Evolutionary conservation across 2,888 invertebrate species (phyloP), one percentile per base, ranked within the genome.

Genomic region (Calliphora vomitoria): DNA sequence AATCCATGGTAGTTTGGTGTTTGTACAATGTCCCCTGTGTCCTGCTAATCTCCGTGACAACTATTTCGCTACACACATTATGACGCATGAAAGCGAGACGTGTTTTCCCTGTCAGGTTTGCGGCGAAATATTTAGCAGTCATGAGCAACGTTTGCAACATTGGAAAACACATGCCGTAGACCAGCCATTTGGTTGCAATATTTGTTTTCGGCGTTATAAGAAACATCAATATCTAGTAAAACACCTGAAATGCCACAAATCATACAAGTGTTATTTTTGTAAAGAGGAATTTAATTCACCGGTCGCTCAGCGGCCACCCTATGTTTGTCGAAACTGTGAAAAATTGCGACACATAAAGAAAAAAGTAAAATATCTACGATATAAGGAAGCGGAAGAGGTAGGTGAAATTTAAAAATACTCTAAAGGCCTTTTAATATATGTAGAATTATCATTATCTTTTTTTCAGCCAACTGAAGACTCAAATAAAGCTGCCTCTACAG

Each of bases 161-260:
- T 91, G 95, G 31, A 90, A 95, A 3, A 94, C 94, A 0, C 95
- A 95, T 75, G 95, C 95, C 0, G 95, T 95, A 0, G 95, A 95
- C 86, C 92, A 94, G 3, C 95, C 95, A 0, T 95, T 94, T 89
- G 94, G 86, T 18, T 91, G 91, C 64, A 89, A 90, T 58, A 89
- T 90, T 62, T 91, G 91, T 47, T 82, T 85, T 10, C 90, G 90
- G 88, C 89, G 90, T 91, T 91, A 35, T 87, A 89, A 89, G 25
- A 81, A 90, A 58, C 88, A 90, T 0, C 90, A 90, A 38, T 90
- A 91, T 72, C 83, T 91, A 20, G 90, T 90, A 5, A 90, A 90
- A 76, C 91, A 91, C 76, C 75, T 90, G 15, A 90, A 90, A 60
- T 68, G 89, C 66, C 90, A 90, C 82, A 87, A 89, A 31, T 89